Conservation (phyloP, 2,888 invertebrate genomes). For the Tenthredo amoena region DNA sequence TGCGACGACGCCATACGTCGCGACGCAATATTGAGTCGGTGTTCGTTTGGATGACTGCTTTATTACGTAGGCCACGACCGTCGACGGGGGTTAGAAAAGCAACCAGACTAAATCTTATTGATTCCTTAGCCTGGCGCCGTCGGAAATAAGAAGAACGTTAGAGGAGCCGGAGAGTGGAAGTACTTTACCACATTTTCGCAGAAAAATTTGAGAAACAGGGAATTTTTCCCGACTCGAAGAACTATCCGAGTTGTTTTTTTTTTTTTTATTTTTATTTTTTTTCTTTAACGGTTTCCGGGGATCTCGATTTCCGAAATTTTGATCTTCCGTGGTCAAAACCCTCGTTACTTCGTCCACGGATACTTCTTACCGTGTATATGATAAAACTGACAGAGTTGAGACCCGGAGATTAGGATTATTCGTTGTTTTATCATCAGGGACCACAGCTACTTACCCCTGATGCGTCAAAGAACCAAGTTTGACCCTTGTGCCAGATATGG, state of each 20-base stretch:
- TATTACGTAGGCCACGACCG: slow-evolving; percentile 45
- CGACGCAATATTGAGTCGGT: slow-evolving; percentile 37
- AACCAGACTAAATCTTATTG: slow-evolving; percentile 50
- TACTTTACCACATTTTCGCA: neutral
- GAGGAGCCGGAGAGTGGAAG: neutral
- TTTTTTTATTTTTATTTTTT: too few relatives aligned
- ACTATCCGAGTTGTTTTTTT: too few relatives aligned
- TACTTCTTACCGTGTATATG: too few relatives aligned
- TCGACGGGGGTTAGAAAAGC: slow-evolving; percentile 42
- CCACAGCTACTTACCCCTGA: neutral
- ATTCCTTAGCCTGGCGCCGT: slow-evolving; percentile 44
- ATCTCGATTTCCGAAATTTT: too few relatives aligned
- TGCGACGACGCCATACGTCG: slow-evolving; percentile 30
- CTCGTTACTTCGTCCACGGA: too few relatives aligned
- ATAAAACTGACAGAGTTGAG: too few relatives aligned
- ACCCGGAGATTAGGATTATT: neutral
- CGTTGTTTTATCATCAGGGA: neutral
- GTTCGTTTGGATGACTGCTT: slow-evolving; percentile 34
- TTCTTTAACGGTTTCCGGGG: too few relatives aligned
- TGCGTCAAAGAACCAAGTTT: neutral
- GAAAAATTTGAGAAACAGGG: too few relatives aligned
- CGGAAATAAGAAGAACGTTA: neutral
- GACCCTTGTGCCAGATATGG: neutral
- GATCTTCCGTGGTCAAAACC: too few relatives aligned
- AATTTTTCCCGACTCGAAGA: too few relatives aligned